These are phyloP conservation scores for Radopholus similis DNA, from an alignment of 1,140 invertebrate species.

Conservation along the genomic window DNA sequence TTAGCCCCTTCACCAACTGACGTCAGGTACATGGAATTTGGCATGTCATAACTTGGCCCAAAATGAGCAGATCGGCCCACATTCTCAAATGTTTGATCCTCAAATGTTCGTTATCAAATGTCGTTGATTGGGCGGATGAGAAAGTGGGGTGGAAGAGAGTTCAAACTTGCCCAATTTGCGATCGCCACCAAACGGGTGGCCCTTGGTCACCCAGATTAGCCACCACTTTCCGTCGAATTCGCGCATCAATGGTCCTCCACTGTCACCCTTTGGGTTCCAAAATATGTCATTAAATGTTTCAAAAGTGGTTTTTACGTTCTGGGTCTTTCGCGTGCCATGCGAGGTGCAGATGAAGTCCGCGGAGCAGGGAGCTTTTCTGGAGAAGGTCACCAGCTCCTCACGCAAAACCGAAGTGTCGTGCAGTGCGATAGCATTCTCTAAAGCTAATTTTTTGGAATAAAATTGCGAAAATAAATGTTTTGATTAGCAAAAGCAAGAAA, in stretches of 20 bases:
- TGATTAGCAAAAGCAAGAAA: too few relatives aligned
- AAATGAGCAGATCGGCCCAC: too few relatives aligned
- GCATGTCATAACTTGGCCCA: too few relatives aligned
- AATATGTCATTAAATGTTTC: not conserved
- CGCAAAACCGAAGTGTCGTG: not conserved
- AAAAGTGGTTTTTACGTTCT: not conserved
- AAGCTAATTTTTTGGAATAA: not conserved
- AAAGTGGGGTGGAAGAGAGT: too few relatives aligned
- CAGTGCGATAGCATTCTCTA: too few relatives aligned
- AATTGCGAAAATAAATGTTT: not conserved
- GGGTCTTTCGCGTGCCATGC: not conserved
- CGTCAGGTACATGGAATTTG: too few relatives aligned
- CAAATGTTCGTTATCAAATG: too few relatives aligned
- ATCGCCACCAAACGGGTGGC: too few relatives aligned
- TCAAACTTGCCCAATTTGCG: too few relatives aligned
- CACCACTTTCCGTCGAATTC: not conserved
- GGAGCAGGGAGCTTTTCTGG: not conserved
- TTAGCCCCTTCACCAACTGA: too few relatives aligned
- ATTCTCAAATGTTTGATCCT: too few relatives aligned
- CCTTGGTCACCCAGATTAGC: not conserved
- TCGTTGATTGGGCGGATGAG: too few relatives aligned
- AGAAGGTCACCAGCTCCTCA: not conserved
- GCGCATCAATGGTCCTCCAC: not conserved
- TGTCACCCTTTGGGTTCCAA: not conserved
- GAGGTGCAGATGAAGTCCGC: not conserved